Percentiles rank a stretch among this genome's conserved stretches.
phyloP scores from a whole-genome alignment of 1,140 invertebrate genomes.

The Trialeurodes vaporariorum region DNA sequence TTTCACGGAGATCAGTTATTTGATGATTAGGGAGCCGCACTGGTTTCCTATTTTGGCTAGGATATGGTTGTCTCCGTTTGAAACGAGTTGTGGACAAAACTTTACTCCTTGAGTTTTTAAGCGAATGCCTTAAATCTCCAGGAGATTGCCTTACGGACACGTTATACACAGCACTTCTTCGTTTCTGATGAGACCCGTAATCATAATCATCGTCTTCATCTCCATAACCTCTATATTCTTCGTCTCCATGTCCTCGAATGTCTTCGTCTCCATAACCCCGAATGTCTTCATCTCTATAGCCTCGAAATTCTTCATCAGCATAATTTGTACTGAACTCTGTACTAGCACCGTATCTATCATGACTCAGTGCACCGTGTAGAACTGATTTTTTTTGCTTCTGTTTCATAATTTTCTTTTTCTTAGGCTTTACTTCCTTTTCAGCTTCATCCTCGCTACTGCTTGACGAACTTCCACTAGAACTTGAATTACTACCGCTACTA shows the following conservation, averaged over 20 bases:
- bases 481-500: neutral
- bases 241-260: too few species aligned
- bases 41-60: neutral
- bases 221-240: too few species aligned
- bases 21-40: neutral
- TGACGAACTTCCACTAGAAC: neutral
- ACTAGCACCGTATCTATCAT: neutral
- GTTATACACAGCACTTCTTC: neutral
- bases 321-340: neutral
- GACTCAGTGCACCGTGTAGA: neutral
- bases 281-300: too few species aligned
- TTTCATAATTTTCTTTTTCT: neutral
- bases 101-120: neutral
- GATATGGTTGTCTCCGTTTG: neutral
- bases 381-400: neutral
- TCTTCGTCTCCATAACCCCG: too few species aligned
- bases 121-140: neutral
- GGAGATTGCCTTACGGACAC: neutral
- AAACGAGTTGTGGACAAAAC: neutral
- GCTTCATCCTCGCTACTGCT: neutral
- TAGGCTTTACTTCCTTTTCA: neutral
- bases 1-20: slow-evolving; percentile 2
- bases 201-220: neutral
- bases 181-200: neutral
- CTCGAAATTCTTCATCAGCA: too few species aligned